Percentiles rank a stretch among this genome's conserved stretches.
These are phyloP conservation scores for Brienomyrus longianalis DNA, from an alignment of 2,113 vertebrate genomes.

Conservation along the genomic window DNA sequence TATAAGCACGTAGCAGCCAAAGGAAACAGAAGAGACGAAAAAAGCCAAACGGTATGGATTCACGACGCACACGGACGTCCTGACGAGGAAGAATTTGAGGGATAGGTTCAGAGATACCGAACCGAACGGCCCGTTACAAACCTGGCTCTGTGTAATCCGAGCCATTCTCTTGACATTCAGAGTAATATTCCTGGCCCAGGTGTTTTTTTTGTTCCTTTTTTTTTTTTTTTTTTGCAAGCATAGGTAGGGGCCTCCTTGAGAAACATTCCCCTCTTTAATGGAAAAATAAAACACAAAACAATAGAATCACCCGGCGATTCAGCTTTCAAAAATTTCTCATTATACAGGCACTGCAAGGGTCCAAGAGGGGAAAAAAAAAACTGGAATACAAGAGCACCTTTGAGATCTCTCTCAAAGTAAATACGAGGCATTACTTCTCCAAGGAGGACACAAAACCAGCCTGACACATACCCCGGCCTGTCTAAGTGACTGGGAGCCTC, in stretches of 20 bases:
- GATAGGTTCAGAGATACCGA: not conserved
- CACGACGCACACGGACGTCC: not conserved
- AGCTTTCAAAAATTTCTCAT: not conserved
- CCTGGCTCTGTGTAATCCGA: not conserved
- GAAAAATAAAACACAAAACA: not conserved
- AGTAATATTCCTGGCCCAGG: not conserved
- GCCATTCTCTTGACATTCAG: not conserved
- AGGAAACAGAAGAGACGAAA: not conserved
- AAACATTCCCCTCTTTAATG: not conserved
- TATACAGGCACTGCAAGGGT: not conserved
- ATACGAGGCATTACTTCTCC: not conserved
- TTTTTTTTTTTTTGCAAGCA: not conserved
- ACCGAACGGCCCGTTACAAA: not conserved
- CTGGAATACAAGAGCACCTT: not conserved
- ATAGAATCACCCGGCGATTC: not conserved
- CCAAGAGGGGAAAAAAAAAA: not conserved
- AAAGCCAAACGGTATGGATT: not conserved
- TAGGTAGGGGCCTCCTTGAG: not conserved
- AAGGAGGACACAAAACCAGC: not conserved
- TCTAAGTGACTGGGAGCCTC: not conserved
- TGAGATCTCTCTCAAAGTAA: conserved; percentile 1
- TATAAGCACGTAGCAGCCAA: not conserved
- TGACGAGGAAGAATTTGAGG: too few relatives aligned
- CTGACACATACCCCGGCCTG: not conserved
- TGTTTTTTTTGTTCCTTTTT: not conserved